These are phyloP conservation scores for Paramisgurnus dabryanus DNA, from an alignment of 2,113 vertebrate species.

Conservation along the genomic window DNA sequence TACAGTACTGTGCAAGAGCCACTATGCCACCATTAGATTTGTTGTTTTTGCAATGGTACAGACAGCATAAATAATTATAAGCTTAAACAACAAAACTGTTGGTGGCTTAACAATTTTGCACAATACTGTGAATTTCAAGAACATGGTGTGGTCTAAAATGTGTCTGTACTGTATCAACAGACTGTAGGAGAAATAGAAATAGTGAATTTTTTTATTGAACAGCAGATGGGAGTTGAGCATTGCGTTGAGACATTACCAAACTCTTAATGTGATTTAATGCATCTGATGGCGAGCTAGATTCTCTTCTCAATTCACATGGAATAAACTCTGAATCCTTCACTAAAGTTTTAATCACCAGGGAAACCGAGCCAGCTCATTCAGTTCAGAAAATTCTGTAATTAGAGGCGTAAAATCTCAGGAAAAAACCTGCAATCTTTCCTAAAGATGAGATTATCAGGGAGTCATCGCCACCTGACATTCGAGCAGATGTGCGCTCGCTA, in stretches of 20 bases:
- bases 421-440: constrained; percentile 30
- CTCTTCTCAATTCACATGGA: background rate
- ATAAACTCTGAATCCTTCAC: background rate
- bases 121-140: background rate
- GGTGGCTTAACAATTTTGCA: no score
- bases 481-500: constrained; percentile 12
- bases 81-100: no score
- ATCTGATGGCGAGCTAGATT: background rate
- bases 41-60: no score
- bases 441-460: constrained; percentile 41
- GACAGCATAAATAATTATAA: no score
- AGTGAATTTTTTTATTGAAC: background rate
- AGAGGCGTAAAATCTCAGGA: constrained; percentile 25
- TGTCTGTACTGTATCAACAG: background rate
- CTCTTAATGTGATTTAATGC: constrained; percentile 10
- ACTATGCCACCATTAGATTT: no score
- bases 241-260: background rate
- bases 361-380: constrained; percentile 24
- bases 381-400: constrained; percentile 27
- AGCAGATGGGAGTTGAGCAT: constrained; percentile 9
- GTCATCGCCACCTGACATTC: constrained; percentile 36
- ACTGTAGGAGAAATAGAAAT: background rate
- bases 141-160: background rate
- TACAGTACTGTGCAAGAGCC: no score
- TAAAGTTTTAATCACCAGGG: constrained; percentile 31